These are phyloP conservation scores for Macropus fuliginosus DNA, from an alignment of 2,797 vertebrate species.

Conservation along the genomic window DNA sequence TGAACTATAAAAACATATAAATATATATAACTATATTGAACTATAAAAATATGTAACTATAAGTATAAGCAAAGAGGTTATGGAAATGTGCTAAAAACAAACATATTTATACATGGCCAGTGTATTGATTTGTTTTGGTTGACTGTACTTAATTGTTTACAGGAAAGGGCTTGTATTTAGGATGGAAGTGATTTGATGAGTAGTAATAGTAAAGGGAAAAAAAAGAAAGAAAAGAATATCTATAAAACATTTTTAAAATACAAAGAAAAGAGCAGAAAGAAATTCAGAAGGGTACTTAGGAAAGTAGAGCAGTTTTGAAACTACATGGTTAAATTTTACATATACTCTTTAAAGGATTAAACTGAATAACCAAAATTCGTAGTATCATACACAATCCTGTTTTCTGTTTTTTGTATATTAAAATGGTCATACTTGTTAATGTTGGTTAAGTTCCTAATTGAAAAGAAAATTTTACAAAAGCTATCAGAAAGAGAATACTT, in stretches of 20 bases:
- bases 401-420: not conserved
- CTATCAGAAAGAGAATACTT: not conserved
- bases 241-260: not conserved
- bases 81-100: not conserved
- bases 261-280: not conserved
- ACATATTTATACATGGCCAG: not conserved
- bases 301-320: not conserved
- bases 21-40: too few species aligned
- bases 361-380: not conserved
- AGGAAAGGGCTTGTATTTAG: not conserved
- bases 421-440: not conserved
- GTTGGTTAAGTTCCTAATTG: not conserved
- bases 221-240: not conserved
- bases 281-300: not conserved
- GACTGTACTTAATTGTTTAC: not conserved
- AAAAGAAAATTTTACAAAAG: not conserved
- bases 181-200: not conserved
- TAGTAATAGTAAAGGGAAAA: not conserved
- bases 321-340: not conserved
- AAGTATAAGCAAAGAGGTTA: not conserved
- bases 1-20: not conserved
- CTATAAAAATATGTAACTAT: too few species aligned
- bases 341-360: not conserved
- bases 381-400: not conserved
- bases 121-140: not conserved